A percentile compares a stretch with the other conserved stretches of the same genome.
These are phyloP conservation scores for Mus caroli DNA, from an alignment of 2,797 vertebrate genomes.

Conservation along the genomic window DNA sequence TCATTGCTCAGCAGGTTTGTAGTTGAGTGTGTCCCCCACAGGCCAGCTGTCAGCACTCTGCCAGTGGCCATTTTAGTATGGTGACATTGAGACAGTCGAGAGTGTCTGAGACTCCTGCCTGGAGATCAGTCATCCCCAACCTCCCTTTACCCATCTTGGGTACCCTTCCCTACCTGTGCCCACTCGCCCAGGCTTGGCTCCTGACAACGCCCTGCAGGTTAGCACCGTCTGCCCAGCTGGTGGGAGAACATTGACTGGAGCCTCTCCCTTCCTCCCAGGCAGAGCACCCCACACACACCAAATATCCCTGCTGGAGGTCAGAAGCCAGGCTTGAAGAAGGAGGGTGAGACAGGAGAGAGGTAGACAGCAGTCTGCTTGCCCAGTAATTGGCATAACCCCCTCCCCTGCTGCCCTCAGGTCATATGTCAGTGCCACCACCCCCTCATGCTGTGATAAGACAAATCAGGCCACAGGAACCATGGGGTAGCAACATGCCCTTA, in stretches of 20 bases:
- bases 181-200: not conserved
- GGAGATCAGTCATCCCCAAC: not conserved
- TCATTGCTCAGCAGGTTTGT: not conserved
- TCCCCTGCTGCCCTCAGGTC: constrained; percentile 38
- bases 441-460: constrained; percentile 22
- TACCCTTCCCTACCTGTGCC: not conserved
- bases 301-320: not conserved
- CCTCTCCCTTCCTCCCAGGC: not conserved
- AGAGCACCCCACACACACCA: not conserved
- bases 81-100: not conserved
- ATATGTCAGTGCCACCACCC: not conserved
- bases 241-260: not conserved
- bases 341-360: not conserved
- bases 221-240: not conserved
- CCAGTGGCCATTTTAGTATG: no score
- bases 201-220: not conserved
- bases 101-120: not conserved
- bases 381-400: not conserved
- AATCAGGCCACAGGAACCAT: not conserved
- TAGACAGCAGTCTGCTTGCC: not conserved
- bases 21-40: not conserved
- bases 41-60: not conserved
- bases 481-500: constrained; percentile 64
- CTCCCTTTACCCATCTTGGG: not conserved
- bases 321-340: not conserved